Evolutionary conservation across 1,140 invertebrate species (phyloP), one percentile per base, ranked within the genome.

Genomic region (Ips nitidus): DNA sequence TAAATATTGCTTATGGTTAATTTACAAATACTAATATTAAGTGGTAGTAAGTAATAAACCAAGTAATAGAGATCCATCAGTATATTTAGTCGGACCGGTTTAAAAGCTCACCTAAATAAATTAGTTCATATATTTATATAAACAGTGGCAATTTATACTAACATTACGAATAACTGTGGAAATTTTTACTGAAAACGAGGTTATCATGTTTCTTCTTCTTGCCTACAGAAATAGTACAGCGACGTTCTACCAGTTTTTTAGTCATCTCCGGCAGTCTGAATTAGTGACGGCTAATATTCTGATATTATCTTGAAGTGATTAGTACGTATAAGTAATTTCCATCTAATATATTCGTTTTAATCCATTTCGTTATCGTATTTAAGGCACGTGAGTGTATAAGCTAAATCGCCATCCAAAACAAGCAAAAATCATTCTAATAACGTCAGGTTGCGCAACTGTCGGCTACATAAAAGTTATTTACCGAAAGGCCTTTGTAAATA

Each of bases 401-500:
- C 45, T 50, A 6, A 8, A 8, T 22, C 45, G 45, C 45, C 7
- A 50, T 3, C 7, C 45, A 50, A 50, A 50, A 50, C 45, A 22
- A 50, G 45, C 45, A 50, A 50, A 50, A 50, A 8, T 50, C 22
- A 22, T 50, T 50, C 22, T 22, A 22, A 22, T 50, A 50, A 50
- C 22, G 45, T 6, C 45, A 6, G 22, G 45, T 60, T 60, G 45
- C 58, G 58, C 36, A 60, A 60, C 42, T n/a, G 58, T 43, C 58
- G 58, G 58, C 58, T 38, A 60, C n/a, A 60, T 60, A 45, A 60
- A 60, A 60, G 58, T 39, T 37, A 22, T 45, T 60, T 41, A 42
- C 40, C 41, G 45, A 39, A 45, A 60, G 37, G 52, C 58, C 58
- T 60, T 60, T 43, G 58, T 60, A 60, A 60, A 60, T 60, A 60